Conservation (phyloP, 1,140 invertebrate genomes). For the Drosophila tani region DNA sequence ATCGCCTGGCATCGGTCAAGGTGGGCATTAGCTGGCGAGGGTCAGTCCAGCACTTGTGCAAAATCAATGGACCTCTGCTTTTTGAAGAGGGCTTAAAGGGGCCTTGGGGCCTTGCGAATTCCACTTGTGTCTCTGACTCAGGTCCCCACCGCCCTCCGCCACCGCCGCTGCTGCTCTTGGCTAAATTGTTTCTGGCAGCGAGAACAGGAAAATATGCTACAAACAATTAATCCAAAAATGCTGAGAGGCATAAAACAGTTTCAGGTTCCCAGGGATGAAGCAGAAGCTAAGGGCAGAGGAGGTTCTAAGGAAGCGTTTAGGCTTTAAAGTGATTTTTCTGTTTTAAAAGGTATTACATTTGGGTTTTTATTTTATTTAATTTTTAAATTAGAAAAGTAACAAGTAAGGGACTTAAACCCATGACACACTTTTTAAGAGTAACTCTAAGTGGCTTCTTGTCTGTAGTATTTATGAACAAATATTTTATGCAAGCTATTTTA, state of each 20-base stretch:
- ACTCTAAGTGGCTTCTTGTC: too few species aligned
- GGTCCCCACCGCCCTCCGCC: too few species aligned
- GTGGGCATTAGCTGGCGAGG: slow-evolving; percentile 2
- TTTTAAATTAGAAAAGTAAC: too few species aligned
- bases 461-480: background rate
- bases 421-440: too few species aligned
- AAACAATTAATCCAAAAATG: slow-evolving; percentile 50
- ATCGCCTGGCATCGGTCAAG: background rate
- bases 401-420: too few species aligned
- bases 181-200: slow-evolving; percentile 23
- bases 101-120: slow-evolving; percentile 19
- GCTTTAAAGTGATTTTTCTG: background rate
- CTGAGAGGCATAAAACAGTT: slow-evolving; percentile 37
- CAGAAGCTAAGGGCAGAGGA: background rate
- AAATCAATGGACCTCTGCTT: slow-evolving; percentile 17
- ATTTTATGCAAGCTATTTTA: too few species aligned
- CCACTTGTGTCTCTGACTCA: slow-evolving; percentile 33
- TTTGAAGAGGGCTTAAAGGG: slow-evolving; percentile 17
- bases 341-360: background rate
- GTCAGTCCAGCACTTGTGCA: slow-evolving; percentile 11
- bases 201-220: slow-evolving; percentile 24
- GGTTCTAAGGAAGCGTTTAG: background rate
- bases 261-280: slow-evolving; percentile 21
- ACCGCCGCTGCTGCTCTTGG: background rate
- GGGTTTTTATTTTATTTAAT: background rate